Conservation (phyloP, 2,797 vertebrate species). For the Pseudomugil gertrudae region DNA sequence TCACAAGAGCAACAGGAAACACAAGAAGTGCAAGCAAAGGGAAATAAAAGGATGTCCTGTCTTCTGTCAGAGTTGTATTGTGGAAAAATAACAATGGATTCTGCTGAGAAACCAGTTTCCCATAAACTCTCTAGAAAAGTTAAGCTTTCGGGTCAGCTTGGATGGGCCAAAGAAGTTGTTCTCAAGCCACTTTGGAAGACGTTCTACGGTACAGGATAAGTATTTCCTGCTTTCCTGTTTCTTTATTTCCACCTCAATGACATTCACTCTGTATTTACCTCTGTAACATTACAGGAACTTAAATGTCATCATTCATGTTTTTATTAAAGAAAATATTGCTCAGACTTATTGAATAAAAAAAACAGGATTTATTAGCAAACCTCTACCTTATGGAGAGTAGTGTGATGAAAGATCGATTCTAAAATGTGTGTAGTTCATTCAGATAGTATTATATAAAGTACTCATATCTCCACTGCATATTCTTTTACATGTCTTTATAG, state of each 20-base stretch:
- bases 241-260: constrained; percentile 14
- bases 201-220: constrained; percentile 15
- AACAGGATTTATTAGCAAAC: not conserved
- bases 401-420: not conserved
- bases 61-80: constrained; percentile 30
- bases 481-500: not conserved
- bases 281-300: not conserved
- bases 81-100: constrained; percentile 58
- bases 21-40: constrained; percentile 69
- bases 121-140: constrained; percentile 10
- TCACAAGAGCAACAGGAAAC: constrained; percentile 66
- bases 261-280: not conserved
- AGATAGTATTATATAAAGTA: not conserved
- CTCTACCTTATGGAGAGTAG: not conserved
- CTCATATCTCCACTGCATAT: not conserved
- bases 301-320: not conserved
- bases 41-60: constrained; percentile 75
- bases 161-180: constrained; percentile 21
- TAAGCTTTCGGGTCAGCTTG: constrained; percentile 47
- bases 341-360: not conserved
- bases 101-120: constrained; percentile 26
- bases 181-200: constrained; percentile 6
- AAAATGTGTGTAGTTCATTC: not conserved
- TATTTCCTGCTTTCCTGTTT: constrained; percentile 54
- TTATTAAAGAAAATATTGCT: not conserved